These are phyloP conservation scores for Lucilia sericata DNA, from an alignment of 1,140 invertebrate genomes.

Conservation along the genomic window DNA sequence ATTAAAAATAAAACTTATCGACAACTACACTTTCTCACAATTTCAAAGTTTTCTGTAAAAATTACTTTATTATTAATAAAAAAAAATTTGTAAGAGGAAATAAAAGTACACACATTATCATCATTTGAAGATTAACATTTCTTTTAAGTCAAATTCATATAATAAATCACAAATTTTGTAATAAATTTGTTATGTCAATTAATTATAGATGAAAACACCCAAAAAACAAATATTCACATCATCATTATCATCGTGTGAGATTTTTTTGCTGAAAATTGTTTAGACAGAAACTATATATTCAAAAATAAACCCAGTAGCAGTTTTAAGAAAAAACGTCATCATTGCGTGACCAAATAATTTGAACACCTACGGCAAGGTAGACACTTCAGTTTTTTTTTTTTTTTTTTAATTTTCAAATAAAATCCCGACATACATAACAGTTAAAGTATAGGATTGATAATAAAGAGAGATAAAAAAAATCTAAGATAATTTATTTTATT, in stretches of 20 bases:
- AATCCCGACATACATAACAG: too few relatives aligned
- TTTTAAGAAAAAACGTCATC: neutral
- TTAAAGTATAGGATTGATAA: too few relatives aligned
- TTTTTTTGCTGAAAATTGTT: too few relatives aligned
- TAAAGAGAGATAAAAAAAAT: too few relatives aligned
- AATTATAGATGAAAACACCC: neutral
- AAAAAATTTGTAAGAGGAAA: neutral
- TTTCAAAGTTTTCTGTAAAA: neutral
- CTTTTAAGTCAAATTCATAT: neutral
- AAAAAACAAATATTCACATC: too few relatives aligned
- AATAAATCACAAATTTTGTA: neutral
- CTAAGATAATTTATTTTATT: too few relatives aligned
- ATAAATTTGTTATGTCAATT: neutral
- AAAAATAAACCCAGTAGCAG: neutral
- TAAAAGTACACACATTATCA: neutral
- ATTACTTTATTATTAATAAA: constrained; percentile 4
- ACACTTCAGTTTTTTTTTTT: neutral
- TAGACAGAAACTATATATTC: too few relatives aligned
- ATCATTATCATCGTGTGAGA: too few relatives aligned
- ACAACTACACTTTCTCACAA: too few relatives aligned
- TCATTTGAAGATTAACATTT: neutral
- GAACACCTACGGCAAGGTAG: constrained; percentile 2
- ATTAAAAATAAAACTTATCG: too few relatives aligned
- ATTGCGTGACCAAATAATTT: neutral
- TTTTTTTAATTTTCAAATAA: too few relatives aligned